Percentiles rank a stretch among this genome's conserved stretches.
Evolutionary conservation across 2,888 invertebrate species (phyloP).

Genomic region (Conistra vaccinii): DNA sequence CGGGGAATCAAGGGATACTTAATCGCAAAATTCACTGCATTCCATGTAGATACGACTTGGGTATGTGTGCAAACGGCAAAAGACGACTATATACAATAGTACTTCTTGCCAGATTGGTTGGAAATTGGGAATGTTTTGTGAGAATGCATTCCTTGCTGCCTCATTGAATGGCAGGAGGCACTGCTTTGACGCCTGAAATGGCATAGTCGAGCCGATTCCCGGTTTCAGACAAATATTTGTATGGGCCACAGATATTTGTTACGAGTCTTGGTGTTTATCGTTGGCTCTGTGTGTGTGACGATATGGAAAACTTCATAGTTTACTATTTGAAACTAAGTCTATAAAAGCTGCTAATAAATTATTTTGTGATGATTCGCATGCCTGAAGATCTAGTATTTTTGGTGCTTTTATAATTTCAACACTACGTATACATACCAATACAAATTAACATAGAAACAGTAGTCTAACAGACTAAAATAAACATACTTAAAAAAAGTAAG

Average conservation of each 20-base stretch:
- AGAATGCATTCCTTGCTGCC: constrained; percentile 43
- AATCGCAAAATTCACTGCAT: background rate
- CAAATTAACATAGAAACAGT: background rate
- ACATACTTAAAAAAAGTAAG: background rate
- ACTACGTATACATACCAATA: background rate
- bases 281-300: background rate
- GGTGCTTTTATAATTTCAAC: background rate
- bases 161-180: constrained; percentile 26
- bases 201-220: constrained; percentile 33
- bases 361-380: background rate
- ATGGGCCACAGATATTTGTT: constrained; percentile 48
- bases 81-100: background rate
- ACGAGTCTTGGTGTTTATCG: background rate
- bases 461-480: too few relatives aligned
- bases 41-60: background rate
- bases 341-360: background rate
- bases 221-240: constrained; percentile 41
- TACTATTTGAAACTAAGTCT: background rate
- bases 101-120: constrained; percentile 1
- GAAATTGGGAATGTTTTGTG: constrained; percentile 38
- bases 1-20: background rate
- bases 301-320: background rate
- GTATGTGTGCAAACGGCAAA: background rate
- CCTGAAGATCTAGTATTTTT: background rate
- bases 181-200: constrained; percentile 35